Evolutionary conservation across 2,113 vertebrate genomes (phyloP).

Genomic region (Picathartes gymnocephalus): DNA sequence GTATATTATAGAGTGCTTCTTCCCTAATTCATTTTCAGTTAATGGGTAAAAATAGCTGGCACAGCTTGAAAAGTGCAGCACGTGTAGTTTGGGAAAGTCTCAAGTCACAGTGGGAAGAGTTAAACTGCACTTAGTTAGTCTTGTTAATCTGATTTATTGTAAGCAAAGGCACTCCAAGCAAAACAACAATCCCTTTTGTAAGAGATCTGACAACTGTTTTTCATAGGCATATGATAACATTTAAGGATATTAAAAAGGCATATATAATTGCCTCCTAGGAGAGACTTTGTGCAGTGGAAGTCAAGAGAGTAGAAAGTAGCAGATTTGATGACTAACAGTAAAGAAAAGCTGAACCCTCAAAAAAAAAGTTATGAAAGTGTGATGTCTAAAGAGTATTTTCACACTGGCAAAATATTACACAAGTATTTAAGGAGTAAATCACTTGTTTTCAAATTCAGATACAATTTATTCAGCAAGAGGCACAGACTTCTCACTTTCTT

Average conservation of each 20-base stretch:
- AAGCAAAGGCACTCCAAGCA: background rate
- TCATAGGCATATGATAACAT: background rate
- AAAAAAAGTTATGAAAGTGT: background rate
- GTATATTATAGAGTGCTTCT: background rate
- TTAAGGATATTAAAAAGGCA: slow-evolving; percentile 1
- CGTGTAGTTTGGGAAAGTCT: background rate
- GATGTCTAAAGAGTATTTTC: background rate
- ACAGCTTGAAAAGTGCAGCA: slow-evolving; percentile 48
- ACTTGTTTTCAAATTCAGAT: background rate
- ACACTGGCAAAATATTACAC: background rate
- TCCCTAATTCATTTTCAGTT: slow-evolving; percentile 2
- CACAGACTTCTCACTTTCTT: background rate
- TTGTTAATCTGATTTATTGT: slow-evolving; percentile 65
- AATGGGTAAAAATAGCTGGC: slow-evolving; percentile 48
- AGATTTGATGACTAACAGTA: background rate
- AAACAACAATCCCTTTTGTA: background rate
- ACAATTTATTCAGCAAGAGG: background rate
- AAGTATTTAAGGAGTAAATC: background rate
- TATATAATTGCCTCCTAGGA: slow-evolving; percentile 40
- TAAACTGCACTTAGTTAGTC: slow-evolving; percentile 13
- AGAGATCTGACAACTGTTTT: slow-evolving; percentile 20
- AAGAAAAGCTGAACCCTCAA: background rate
- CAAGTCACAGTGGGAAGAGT: slow-evolving; percentile 43
- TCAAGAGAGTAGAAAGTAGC: background rate
- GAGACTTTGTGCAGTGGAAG: background rate